Conservation (phyloP, 2,113 vertebrate species). For the Zosterops pallidus region DNA sequence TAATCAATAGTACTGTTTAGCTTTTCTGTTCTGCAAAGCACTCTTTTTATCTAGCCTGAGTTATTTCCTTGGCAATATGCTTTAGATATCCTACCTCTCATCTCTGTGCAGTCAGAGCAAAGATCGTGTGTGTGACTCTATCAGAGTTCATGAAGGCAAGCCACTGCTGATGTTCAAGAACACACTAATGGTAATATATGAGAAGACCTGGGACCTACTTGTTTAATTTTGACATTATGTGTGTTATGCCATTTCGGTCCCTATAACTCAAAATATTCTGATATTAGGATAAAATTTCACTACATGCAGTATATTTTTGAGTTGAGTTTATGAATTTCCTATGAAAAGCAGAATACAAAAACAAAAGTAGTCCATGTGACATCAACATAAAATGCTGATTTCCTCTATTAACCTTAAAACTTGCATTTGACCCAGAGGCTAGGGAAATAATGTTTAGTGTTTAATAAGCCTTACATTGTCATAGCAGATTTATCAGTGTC, state of each 20-base stretch:
- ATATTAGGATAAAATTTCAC: background rate
- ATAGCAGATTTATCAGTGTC: constrained; percentile 46
- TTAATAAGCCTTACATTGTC: constrained; percentile 49
- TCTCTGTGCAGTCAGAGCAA: background rate
- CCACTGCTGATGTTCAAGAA: background rate
- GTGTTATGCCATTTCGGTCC: background rate
- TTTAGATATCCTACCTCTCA: background rate
- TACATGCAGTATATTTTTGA: background rate
- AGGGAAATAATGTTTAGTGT: constrained; percentile 4
- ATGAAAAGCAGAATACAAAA: background rate
- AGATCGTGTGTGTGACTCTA: fast-evolving
- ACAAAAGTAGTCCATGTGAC: background rate
- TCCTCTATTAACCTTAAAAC: constrained; percentile 31
- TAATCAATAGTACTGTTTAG: background rate
- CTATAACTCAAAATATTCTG: background rate
- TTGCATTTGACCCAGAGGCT: constrained; percentile 14
- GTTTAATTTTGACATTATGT: background rate
- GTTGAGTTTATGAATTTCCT: background rate
- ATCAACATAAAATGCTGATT: background rate
- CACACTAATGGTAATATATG: background rate
- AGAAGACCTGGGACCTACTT: background rate
- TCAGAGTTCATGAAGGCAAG: background rate
- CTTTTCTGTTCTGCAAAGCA: background rate
- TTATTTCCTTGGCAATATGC: background rate
- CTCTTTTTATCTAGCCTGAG: background rate